phyloP scores from a whole-genome alignment of 1,140 invertebrate species.

The Pantala flavescens region DNA sequence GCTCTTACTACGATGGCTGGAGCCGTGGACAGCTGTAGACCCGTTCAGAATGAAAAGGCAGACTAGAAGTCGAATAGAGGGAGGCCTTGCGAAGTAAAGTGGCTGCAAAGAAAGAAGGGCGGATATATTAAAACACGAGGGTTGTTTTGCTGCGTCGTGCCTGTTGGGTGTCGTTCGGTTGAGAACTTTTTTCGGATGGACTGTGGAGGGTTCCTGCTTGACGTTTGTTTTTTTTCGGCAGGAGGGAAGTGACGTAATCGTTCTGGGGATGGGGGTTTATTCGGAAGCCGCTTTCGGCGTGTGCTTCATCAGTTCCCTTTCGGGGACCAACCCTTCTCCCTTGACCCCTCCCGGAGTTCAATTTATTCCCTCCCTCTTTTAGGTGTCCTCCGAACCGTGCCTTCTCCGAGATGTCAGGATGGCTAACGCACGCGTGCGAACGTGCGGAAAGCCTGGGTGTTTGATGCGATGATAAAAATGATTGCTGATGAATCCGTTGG shows the following conservation, averaged over 20 bases:
- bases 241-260: constrained; percentile 7
- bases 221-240: constrained; percentile 2
- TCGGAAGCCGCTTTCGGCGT: neutral
- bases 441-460: too few relatives aligned
- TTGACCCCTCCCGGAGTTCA: neutral
- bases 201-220: neutral
- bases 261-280: neutral
- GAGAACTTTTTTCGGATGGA: neutral
- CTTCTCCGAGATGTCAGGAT: too few relatives aligned
- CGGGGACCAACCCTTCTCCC: neutral
- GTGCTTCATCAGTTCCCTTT: neutral
- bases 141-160: neutral
- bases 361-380: neutral
- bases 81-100: neutral
- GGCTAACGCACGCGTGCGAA: too few relatives aligned
- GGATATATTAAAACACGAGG: neutral
- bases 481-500: too few relatives aligned
- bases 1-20: too few relatives aligned
- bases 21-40: neutral
- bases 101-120: neutral
- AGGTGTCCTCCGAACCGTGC: too few relatives aligned
- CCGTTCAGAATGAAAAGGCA: too few relatives aligned
- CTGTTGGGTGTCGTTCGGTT: neutral
- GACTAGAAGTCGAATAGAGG: neutral
- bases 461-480: too few relatives aligned